phyloP scores from a whole-genome alignment of 2,113 vertebrate species.

The Pogonocichla stellata region DNA sequence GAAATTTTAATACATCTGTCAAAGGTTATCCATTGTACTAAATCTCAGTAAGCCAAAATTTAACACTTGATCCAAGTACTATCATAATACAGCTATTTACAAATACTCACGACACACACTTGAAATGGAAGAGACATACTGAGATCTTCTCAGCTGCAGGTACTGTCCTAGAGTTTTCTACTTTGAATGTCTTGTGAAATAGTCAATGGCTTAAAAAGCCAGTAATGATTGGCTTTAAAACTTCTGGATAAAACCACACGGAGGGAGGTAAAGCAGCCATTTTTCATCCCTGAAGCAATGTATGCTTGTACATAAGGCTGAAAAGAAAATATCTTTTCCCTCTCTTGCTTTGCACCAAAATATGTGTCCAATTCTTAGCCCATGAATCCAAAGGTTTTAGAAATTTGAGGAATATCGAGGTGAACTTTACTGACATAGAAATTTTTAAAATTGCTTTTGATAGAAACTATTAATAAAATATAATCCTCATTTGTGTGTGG shows the following conservation, averaged over 20 bases:
- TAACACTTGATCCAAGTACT: neutral
- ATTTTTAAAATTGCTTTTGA: neutral
- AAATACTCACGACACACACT: neutral
- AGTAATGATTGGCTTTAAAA: neutral
- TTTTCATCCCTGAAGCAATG: neutral
- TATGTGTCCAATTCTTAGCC: neutral
- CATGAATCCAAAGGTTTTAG: neutral
- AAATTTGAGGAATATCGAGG: neutral
- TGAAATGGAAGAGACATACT: neutral
- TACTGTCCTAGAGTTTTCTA: neutral
- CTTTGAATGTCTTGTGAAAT: neutral
- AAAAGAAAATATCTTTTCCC: neutral
- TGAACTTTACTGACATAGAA: neutral
- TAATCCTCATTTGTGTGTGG: neutral
- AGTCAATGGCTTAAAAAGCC: neutral
- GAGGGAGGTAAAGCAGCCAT: neutral
- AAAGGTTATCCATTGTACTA: neutral
- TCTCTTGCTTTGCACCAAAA: neutral
- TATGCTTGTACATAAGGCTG: neutral
- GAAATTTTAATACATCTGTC: neutral
- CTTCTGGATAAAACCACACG: neutral
- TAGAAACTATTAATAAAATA: neutral
- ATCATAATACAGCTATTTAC: neutral
- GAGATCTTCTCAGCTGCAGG: neutral
- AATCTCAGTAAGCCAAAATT: neutral